Evolutionary conservation across 1,140 invertebrate species (phyloP), one percentile per base, ranked within the genome.

Genomic region (Aphaenogaster floridana): DNA sequence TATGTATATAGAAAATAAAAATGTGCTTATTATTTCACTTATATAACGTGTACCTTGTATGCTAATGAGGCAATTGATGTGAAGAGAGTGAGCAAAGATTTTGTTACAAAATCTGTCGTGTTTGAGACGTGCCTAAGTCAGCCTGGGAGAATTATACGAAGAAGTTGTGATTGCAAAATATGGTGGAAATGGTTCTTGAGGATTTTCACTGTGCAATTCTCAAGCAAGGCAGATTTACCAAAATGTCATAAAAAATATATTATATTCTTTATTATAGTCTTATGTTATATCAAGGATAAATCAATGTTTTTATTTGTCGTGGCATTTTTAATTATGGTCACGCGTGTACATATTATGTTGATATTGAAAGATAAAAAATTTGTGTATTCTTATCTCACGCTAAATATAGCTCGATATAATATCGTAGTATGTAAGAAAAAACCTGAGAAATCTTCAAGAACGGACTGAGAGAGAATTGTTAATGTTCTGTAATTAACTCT

Each of bases 201-300:
- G 48, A 71, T 11, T 3, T 61, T 64, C 80, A 39, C 7, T 39
- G 63, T 36, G 45, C 71, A 71, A 57, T 57, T 59, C 45, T 90
- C 86, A 87, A 93, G 87, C 92, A 92, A 81, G 86, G 86, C 86
- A 87, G 90, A 91, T 91, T 93, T 94, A 78, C 48, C 45, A 88
- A 69, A 87, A 88, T 89, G 76, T 90, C 83, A 63, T 92, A 89
- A 87, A 87, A 83, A 88, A 78, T 92, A 93, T 91, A 94, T 92
- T 94, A 93, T 94, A 94, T 94, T 94, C 93, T 94, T 93, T 94
- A 94, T 93, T 94, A 94, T 94, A 94, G 91, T 92, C 91, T 91
- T 91, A 93, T 93, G 94, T 94, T 94, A 84, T 36, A 94, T 93
- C 88, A 91, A 93, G 72, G 94, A 93, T 93, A 93, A 94, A 94